Percentiles rank a stretch among this genome's conserved stretches.
Conservation (phyloP, 1,140 invertebrate species). For the Caenorhabditis remanei region DNA sequence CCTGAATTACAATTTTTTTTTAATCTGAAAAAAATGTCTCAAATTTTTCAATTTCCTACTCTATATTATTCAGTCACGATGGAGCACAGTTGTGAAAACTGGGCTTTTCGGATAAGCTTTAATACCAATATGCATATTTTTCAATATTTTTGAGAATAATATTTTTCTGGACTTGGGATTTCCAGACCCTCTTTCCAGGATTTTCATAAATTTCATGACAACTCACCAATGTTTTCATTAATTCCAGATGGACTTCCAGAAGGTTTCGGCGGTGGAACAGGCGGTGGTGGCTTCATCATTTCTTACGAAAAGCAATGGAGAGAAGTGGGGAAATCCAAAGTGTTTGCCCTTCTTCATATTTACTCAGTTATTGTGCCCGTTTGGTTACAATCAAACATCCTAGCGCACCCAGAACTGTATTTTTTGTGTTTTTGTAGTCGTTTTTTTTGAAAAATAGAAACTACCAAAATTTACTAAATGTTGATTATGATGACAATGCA, state of each 20-base stretch:
- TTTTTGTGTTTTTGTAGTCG: slow-evolving; percentile 34
- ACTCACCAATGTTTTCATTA: slow-evolving; percentile 34
- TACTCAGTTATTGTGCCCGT: neutral
- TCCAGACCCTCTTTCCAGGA: neutral
- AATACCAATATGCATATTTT: neutral
- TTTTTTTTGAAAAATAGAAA: too few relatives aligned
- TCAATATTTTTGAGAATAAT: neutral
- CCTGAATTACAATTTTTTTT: too few relatives aligned
- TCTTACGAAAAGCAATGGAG: neutral
- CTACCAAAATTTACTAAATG: too few relatives aligned
- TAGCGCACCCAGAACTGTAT: neutral
- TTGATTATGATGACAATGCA: too few relatives aligned
- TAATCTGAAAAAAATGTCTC: too few relatives aligned
- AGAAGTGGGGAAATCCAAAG: neutral
- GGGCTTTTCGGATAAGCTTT: too few relatives aligned
- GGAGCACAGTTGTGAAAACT: too few relatives aligned
- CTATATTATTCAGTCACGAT: too few relatives aligned
- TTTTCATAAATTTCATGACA: too few relatives aligned
- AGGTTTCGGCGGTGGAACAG: slow-evolving; percentile 2
- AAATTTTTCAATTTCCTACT: too few relatives aligned
- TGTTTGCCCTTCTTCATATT: neutral
- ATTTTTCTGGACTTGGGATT: too few relatives aligned
- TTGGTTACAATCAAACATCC: slow-evolving; percentile 29
- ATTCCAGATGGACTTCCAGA: neutral
- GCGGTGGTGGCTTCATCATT: neutral